Percentiles rank a stretch among this genome's conserved stretches.
Conservation (phyloP, 1,140 invertebrate species). For the Marisa cornuarietis region DNA sequence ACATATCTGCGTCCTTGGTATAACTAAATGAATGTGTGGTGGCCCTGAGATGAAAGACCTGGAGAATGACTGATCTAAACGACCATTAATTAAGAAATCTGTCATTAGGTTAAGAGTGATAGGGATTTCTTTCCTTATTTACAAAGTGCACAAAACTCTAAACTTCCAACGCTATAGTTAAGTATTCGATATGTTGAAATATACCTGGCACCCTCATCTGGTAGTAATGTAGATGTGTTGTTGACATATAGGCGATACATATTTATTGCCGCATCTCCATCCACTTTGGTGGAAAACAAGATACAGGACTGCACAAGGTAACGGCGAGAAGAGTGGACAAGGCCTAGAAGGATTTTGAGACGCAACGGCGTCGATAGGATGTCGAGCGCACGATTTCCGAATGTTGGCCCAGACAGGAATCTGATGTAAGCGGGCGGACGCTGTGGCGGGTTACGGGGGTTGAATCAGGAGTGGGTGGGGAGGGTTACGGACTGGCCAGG, state of each 20-base stretch:
- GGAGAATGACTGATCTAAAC: neutral
- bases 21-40: too few species aligned
- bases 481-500: too few species aligned
- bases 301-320: neutral
- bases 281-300: neutral
- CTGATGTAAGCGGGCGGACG: too few species aligned
- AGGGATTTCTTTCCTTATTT: neutral
- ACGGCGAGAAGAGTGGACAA: neutral
- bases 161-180: neutral
- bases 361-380: too few species aligned
- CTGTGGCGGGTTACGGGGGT: too few species aligned
- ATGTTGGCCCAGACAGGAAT: too few species aligned
- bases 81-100: neutral
- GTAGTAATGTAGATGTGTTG: neutral
- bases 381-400: too few species aligned
- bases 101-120: neutral
- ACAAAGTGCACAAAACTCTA: neutral
- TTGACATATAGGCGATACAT: neutral
- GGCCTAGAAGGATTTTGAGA: neutral
- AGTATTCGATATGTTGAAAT: neutral
- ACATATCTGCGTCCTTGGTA: too few species aligned
- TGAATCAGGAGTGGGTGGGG: too few species aligned
- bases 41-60: too few species aligned
- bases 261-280: neutral
- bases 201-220: neutral